Evolutionary conservation across 2,797 vertebrate genomes (phyloP).

Genomic region (Chanos chanos): DNA sequence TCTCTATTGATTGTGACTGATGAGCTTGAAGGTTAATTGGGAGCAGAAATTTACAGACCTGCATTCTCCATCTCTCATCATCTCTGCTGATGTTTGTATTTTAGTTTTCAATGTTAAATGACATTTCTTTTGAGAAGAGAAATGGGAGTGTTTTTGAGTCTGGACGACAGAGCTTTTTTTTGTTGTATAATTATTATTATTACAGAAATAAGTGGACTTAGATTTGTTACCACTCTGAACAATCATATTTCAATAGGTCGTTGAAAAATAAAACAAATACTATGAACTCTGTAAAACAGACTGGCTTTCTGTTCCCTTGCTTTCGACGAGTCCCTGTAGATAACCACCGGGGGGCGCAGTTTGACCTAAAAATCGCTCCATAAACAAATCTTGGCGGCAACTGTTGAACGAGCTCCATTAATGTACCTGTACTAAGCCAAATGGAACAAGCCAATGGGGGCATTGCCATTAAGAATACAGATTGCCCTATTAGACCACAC

Average conservation of each 20-base stretch:
- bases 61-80: slow-evolving; percentile 40
- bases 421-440: slow-evolving; percentile 74
- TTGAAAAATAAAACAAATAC: too few relatives aligned
- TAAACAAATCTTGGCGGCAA: slow-evolving; percentile 47
- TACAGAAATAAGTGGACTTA: not conserved
- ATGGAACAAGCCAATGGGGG: slow-evolving; percentile 73
- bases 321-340: too few relatives aligned
- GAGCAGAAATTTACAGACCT: slow-evolving; percentile 60
- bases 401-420: slow-evolving; percentile 62
- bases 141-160: too few relatives aligned
- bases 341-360: too few relatives aligned
- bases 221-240: not conserved
- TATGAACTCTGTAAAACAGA: too few relatives aligned
- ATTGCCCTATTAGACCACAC: slow-evolving; percentile 72
- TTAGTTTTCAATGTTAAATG: slow-evolving; percentile 13
- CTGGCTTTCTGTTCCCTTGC: too few relatives aligned
- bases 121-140: not conserved
- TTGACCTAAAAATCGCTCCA: too few relatives aligned
- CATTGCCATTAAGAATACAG: slow-evolving; percentile 77
- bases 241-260: not conserved
- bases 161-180: not conserved
- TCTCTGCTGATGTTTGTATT: slow-evolving; percentile 28
- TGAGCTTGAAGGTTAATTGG: slow-evolving; percentile 78
- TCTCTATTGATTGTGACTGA: slow-evolving; percentile 74
- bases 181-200: not conserved